These are phyloP conservation scores for Gulo gulo DNA, from an alignment of 2,113 vertebrate genomes.

Conservation along the genomic window DNA sequence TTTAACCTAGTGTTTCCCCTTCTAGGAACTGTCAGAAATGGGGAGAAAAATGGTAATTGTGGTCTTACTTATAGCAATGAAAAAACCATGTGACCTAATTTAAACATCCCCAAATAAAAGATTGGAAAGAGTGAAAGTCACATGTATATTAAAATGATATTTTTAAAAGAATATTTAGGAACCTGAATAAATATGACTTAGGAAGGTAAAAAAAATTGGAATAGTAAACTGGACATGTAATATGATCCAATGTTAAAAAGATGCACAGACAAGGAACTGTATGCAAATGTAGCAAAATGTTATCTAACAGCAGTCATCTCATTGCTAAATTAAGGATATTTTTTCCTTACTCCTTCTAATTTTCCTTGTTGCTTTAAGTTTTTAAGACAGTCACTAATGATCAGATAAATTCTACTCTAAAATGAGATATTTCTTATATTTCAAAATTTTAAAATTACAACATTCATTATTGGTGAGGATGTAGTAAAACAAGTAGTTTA, in stretches of 20 bases:
- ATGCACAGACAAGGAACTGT: not conserved
- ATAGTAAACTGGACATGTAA: not conserved
- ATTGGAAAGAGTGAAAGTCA: not conserved
- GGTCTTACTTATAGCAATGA: not conserved
- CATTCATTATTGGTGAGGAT: not conserved
- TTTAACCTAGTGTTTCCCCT: not conserved
- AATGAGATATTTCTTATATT: not conserved
- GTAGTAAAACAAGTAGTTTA: conserved; percentile 22
- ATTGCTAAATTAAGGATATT: conserved; percentile 4
- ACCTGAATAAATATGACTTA: not conserved
- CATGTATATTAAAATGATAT: not conserved
- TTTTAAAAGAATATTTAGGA: conserved; percentile 39
- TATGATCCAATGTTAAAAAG: conserved; percentile 9
- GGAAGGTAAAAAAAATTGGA: not conserved
- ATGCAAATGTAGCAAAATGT: not conserved
- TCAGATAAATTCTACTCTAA: not conserved
- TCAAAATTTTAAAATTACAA: not conserved
- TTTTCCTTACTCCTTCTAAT: not conserved
- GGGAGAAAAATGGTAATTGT: not conserved
- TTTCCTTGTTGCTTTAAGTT: conserved; percentile 18
- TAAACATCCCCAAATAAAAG: conserved; percentile 6
- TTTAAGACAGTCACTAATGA: not conserved
- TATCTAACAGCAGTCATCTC: not conserved
- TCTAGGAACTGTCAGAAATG: not conserved
- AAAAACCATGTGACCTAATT: not conserved